Base-by-base conservation (phyloP, 2,888 invertebrate genomes). In the Mesorhabditis sp. region DNA sequence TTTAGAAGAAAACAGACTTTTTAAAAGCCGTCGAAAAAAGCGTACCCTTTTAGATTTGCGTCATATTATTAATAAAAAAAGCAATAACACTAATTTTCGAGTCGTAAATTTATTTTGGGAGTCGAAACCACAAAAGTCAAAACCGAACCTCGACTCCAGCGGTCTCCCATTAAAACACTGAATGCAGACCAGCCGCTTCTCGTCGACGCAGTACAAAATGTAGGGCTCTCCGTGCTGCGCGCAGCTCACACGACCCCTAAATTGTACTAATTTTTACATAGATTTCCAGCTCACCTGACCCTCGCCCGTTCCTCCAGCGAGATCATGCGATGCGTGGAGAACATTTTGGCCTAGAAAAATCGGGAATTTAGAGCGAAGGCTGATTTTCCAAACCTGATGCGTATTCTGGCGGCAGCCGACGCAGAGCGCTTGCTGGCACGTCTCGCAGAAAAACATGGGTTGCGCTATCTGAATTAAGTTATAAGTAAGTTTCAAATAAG, bases 381-480 rank as follows among this genome's bases (percentile, higher is more conserved):
- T 3, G 10, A 15, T 41, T 10, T n/a, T 4, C 10, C 63, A 43
- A 6, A 79, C 80, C 70, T 91, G 88, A 83, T 92, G 92, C 0
- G 92, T 92, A 80, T 90, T 90, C 82, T 91, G 91, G 67, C 91
- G 88, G 86, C 92, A 92, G 72, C 88, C 88, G 41, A 88, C 88
- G 86, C 92, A 92, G 71, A 92, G 86, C 4, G 91, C 90, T 88
- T 92, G 92, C 71, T 91, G 90, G 85, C 92, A 92, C 66, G 92
- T 92, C 85, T 91, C 91, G 88, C 92, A 92, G 88, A 91, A 91
- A 86, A 89, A 91, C 92, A 92, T 92, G 70, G 91, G 90, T 65
- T 82, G 83, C 4, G 76, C 74, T 15, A 82, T 77, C 86, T 86
- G 76, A n/a, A 81, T 76, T 61, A 7, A 45, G 44, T 45, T 43